Percentiles rank a stretch among this genome's conserved stretches.
phyloP scores from a whole-genome alignment of 1,140 invertebrate genomes.

The Formica exsecta region DNA sequence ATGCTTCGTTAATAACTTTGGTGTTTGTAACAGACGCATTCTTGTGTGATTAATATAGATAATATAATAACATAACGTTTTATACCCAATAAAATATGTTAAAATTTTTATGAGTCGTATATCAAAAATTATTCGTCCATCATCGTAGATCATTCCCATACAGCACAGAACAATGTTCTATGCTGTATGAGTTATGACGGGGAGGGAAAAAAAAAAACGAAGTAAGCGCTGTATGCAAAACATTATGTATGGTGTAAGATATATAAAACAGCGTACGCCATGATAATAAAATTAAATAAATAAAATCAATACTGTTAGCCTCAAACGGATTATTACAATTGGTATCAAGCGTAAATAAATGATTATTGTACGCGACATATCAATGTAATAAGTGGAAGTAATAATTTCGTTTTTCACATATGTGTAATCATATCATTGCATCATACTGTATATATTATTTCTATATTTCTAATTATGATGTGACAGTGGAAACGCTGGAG shows the following conservation, averaged over 20 bases:
- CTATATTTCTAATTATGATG: slow-evolving; percentile 22
- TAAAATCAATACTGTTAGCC: background rate
- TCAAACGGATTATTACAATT: slow-evolving; percentile 49
- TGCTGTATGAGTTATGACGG: too few relatives aligned
- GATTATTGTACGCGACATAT: slow-evolving; percentile 72
- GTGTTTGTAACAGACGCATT: background rate
- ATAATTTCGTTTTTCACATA: slow-evolving; percentile 26
- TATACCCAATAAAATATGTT: background rate
- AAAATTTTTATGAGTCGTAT: background rate
- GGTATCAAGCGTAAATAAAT: slow-evolving; percentile 74
- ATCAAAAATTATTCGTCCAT: background rate
- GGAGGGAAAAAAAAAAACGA: background rate
- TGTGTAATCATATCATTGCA: background rate
- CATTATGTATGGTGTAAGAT: slow-evolving; percentile 60
- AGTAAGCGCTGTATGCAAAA: background rate
- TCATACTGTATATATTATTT: slow-evolving; percentile 11
- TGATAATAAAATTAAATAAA: slow-evolving; percentile 30
- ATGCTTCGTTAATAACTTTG: background rate
- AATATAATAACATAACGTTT: background rate
- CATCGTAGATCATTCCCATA: background rate
- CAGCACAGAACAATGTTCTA: too few relatives aligned
- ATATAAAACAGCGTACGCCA: slow-evolving; percentile 59
- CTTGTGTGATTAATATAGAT: background rate
- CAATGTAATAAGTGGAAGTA: slow-evolving; percentile 12
- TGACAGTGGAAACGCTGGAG: background rate